phyloP scores from a whole-genome alignment of 2,113 vertebrate genomes.

The Chelonoidis abingdonii region DNA sequence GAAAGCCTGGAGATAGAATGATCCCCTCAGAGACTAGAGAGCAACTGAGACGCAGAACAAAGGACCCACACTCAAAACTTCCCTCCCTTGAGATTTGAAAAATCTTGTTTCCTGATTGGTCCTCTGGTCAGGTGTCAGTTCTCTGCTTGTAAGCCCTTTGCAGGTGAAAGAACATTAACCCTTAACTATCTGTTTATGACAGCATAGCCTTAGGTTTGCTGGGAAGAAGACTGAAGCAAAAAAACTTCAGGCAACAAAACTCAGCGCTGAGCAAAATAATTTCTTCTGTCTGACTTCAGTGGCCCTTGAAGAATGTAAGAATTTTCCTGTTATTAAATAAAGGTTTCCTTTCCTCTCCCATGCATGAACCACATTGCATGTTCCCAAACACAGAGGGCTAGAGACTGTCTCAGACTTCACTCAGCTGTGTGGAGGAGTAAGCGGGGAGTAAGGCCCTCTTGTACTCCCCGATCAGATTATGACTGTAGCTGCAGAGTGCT shows the following conservation, averaged over 20 bases:
- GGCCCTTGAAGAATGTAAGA: not conserved
- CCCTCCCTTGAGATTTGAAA: too few relatives aligned
- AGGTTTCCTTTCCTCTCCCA: not conserved
- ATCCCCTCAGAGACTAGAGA: too few relatives aligned
- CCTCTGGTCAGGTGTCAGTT: too few relatives aligned
- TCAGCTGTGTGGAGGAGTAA: not conserved
- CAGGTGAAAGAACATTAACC: too few relatives aligned
- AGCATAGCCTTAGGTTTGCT: constrained; percentile 9
- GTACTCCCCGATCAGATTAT: not conserved
- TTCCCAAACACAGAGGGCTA: not conserved
- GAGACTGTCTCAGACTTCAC: not conserved
- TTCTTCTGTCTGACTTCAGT: not conserved
- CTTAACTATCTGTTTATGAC: too few relatives aligned
- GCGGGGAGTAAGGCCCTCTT: not conserved
- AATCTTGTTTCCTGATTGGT: too few relatives aligned
- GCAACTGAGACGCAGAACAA: too few relatives aligned
- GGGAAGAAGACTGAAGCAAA: not conserved
- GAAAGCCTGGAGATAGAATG: too few relatives aligned
- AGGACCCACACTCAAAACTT: too few relatives aligned
- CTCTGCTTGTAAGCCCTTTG: too few relatives aligned
- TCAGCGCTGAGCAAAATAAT: not conserved
- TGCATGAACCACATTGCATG: not conserved
- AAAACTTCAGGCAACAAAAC: not conserved
- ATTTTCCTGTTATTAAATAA: not conserved
- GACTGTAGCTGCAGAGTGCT: not conserved